Evolutionary conservation across 2,113 vertebrate genomes (phyloP), one percentile per base, ranked within the genome.

Genomic region (Probosciger aterrimus): DNA sequence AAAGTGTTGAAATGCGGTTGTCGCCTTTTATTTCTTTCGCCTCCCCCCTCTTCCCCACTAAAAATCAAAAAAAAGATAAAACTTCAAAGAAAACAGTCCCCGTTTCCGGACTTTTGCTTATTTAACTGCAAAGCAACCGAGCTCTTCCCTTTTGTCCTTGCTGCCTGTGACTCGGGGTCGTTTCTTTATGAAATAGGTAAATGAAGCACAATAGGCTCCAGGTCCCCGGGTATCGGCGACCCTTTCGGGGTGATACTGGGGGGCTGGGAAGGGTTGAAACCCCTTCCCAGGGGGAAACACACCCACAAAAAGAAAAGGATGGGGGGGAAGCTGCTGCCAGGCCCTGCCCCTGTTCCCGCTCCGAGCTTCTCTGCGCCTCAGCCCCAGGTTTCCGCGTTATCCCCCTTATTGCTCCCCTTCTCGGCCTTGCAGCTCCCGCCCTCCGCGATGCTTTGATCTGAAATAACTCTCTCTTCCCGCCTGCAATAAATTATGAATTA

Each of bases 401-500:
- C 18, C 71, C 9, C 43, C 11, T 31, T 11, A 13, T 10, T 2
- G 7, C 57, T 59, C 43, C 25, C 8, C 62, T 92, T 62, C 25
- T 50, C 3, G 53, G 62, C 73, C 55, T 60, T 50, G 71, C 59
- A 44, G 59, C 79, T 69, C 74, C 65, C 43, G 5, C 73, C 70
- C 67, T 82, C 63, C 24, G 30, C 27, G 3, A 3, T 11, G 82
- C 67, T 95, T 86, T 79, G 71, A 50, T 94, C 75, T 82, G 47
- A 85, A 82, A 44, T 76, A 82, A 86, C 81, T 77, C 68, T 82
- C 69, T 63, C 77, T 43, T 78, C 49, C 55, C 24, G 64, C 74
- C 82, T 28, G 84, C 85, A 90, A 91, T 96, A 96, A 94, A 96
- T 93, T 67, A 67, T 14, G 93, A 78, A 92, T 95, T 81, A 89